phyloP scores from a whole-genome alignment of 2,888 invertebrate genomes.

The Cecidostiba fungosa region DNA sequence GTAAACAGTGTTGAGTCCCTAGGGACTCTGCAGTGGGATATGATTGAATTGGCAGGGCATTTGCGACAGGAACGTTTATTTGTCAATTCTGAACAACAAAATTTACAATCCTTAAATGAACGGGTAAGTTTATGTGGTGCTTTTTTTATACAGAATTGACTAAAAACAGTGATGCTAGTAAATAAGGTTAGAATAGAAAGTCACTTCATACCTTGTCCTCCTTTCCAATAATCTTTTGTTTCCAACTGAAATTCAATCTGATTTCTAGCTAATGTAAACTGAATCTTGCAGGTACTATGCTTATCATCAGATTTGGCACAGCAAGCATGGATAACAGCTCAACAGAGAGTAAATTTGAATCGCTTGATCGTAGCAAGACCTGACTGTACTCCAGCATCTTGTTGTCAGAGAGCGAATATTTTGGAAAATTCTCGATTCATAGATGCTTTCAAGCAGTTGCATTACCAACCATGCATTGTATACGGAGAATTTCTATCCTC shows the following conservation, averaged over 20 bases:
- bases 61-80: conserved; percentile 93
- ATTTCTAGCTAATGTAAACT: background rate
- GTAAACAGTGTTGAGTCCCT: conserved; percentile 77
- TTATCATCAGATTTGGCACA: conserved; percentile 85
- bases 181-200: conserved; percentile 25
- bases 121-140: conserved; percentile 81
- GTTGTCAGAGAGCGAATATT: conserved; percentile 87
- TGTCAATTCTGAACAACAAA: conserved; percentile 91
- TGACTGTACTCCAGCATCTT: conserved; percentile 88
- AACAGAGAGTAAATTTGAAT: conserved; percentile 91
- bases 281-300: conserved; percentile 79
- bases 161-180: background rate
- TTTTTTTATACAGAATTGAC: background rate
- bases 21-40: conserved; percentile 80
- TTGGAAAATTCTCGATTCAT: conserved; percentile 86
- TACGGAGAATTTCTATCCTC: conserved; percentile 87
- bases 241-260: background rate
- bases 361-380: conserved; percentile 88
- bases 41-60: conserved; percentile 85
- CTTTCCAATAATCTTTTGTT: conserved; percentile 1
- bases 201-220: background rate
- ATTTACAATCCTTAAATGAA: conserved; percentile 89
- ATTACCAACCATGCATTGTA: conserved; percentile 88
- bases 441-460: conserved; percentile 91
- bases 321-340: conserved; percentile 93